Base-by-base conservation (phyloP, 35 echinoderm and acorn worm species). In the Apostichopus japonicus region DNA sequence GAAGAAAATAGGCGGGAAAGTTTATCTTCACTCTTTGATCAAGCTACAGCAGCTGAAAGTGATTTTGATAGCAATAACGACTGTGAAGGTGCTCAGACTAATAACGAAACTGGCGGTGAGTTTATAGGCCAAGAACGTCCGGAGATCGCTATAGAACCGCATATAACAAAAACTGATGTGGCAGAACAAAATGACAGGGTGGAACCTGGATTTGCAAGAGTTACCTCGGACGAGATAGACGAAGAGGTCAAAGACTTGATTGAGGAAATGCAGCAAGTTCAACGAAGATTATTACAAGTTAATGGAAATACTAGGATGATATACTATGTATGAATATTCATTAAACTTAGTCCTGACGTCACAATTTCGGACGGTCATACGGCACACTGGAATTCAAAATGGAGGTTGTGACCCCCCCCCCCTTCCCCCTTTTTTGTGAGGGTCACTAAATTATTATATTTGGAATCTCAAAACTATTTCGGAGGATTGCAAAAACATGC, bases 221-320 rank as follows among this genome's bases (percentile, higher is more conserved):
- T 71, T 23, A 90, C 87, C 19, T 63, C 54, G 19, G 92, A 52
- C 24, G 92, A 93, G 61, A 54, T 79, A 86, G 92, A 93, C 55
- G 92, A 93, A 67, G 92, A 76, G 19, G 92, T 84, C 17, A 83
- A 88, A 56, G 62, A 93, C 52, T 91, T 97, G 14, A 93, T 97
- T 51, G 92, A 75, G 2, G 96, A 97, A 82, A 97, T 97, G 96
- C 93, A 94, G 65, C 91, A 94, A 61, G 91, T 97, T 61, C 96
- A 97, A 79, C 79, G 94, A 55, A 86, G 92, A 91, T 90, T 94
- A 54, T 33, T 97, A 65, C 96, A 97, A 73, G 80, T 97, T 19
- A 97, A 97, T 91, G 96, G 93, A 51, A 97, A 97, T 53, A 88
- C 96, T 10, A 92, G 93, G 14, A 97, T 97, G 96, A 97, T 97